Conservation (phyloP, 2,888 invertebrate species). For the Allolobophora icterica region DNA sequence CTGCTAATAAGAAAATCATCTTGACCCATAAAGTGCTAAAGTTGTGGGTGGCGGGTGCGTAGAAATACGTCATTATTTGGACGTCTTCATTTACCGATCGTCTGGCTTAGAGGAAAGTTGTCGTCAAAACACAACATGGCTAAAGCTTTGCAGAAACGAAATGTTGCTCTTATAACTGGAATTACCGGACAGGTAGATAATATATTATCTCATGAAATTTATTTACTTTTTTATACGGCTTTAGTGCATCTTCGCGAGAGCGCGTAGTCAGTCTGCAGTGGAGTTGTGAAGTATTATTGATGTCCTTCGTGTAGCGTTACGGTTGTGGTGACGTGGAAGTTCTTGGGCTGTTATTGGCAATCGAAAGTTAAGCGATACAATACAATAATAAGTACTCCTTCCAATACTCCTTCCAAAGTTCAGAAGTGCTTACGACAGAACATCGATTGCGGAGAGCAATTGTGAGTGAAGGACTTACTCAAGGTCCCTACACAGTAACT, state of each 20-base stretch:
- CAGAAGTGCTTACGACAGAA: too few species aligned
- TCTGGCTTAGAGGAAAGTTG: neutral
- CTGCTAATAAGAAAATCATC: neutral
- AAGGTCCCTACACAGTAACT: too few species aligned
- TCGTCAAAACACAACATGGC: conserved; percentile 3
- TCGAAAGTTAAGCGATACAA: neutral
- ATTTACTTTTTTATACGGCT: neutral
- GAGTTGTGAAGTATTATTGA: neutral
- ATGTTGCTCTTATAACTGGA: conserved; percentile 89
- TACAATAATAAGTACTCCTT: too few species aligned
- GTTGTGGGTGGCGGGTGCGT: neutral
- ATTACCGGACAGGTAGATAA: conserved; percentile 90
- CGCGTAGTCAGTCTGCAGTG: neutral
- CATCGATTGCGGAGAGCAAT: too few species aligned
- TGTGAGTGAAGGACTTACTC: too few species aligned
- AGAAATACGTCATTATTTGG: neutral
- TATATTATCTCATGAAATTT: neutral
- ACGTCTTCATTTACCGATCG: neutral
- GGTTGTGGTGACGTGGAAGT: neutral
- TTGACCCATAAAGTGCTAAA: neutral
- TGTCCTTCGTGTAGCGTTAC: neutral
- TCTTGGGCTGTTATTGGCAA: neutral
- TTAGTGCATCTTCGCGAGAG: neutral
- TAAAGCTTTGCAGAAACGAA: conserved; percentile 45
- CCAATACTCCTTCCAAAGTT: too few species aligned